A percentile compares a stretch with the other conserved stretches of the same genome.
phyloP scores from a whole-genome alignment of 1,140 invertebrate species.

The Euwallacea similis region DNA sequence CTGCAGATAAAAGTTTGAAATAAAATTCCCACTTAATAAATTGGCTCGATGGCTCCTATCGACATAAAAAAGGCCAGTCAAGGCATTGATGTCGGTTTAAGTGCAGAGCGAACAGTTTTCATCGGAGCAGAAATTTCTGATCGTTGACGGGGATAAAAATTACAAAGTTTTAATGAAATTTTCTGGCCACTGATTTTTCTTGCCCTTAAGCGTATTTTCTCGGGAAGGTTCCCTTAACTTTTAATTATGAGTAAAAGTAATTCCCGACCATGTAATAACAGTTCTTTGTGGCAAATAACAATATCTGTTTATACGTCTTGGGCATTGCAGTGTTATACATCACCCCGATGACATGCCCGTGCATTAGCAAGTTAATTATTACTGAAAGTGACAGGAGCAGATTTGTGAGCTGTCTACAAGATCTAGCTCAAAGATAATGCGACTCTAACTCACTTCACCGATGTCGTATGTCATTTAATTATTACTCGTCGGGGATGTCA shows the following conservation, averaged over 20 bases:
- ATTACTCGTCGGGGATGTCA: not conserved
- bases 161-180: conserved; percentile 33
- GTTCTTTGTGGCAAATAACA: not conserved
- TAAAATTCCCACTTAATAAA: conserved; percentile 15
- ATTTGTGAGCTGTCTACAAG: conserved; percentile 42
- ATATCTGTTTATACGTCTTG: not conserved
- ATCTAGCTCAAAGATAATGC: not conserved
- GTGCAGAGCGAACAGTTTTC: conserved; percentile 14
- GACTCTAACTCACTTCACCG: not conserved
- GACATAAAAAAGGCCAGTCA: conserved; percentile 8
- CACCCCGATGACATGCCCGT: conserved; percentile 29
- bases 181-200: conserved; percentile 21
- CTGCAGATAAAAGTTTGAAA: conserved; percentile 23
- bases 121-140: conserved; percentile 17
- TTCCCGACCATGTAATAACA: not conserved
- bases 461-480: not conserved
- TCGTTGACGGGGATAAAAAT: conserved; percentile 21
- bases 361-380: conserved; percentile 50
- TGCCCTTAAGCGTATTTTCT: not conserved
- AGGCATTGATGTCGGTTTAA: conserved; percentile 13
- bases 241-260: not conserved
- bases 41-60: conserved; percentile 11
- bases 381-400: conserved; percentile 44
- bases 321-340: conserved; percentile 24
- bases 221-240: not conserved